Evolutionary conservation across 1,140 invertebrate species (phyloP).

Genomic region (Aphelenchoides avenae): DNA sequence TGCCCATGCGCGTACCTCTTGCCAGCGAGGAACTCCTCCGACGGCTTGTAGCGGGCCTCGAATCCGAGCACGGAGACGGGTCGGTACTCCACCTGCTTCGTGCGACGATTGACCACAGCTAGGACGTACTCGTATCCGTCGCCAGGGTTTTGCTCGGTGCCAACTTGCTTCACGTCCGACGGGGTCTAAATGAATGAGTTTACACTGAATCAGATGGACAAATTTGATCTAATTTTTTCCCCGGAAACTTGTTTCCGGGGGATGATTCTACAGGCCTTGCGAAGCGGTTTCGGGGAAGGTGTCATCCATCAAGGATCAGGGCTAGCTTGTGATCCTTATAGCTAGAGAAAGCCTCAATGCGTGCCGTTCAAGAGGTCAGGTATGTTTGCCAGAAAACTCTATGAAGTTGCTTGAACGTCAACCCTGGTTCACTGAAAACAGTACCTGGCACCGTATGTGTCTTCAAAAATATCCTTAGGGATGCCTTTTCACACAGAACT

Average conservation of each 20-base stretch:
- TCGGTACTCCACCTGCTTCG: constrained; percentile 5
- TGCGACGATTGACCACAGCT: constrained; percentile 11
- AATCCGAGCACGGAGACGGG: constrained; percentile 12
- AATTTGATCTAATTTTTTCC: neutral
- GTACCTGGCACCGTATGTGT: too few species aligned
- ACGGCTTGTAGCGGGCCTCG: constrained; percentile 8
- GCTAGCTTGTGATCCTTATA: too few species aligned
- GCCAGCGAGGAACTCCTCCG: neutral
- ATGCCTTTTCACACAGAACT: too few species aligned
- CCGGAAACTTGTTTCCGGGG: too few species aligned
- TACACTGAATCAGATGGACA: neutral
- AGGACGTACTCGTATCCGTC: constrained; percentile 10
- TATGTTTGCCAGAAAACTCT: constrained; percentile 6
- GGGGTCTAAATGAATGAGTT: neutral
- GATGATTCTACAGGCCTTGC: too few species aligned
- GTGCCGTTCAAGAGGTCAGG: neutral
- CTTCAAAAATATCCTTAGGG: too few species aligned
- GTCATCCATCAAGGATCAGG: too few species aligned
- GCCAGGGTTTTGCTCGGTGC: neutral
- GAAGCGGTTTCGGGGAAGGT: too few species aligned
- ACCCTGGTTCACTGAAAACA: too few species aligned
- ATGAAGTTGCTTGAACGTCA: too few species aligned
- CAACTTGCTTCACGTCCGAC: constrained; percentile 11
- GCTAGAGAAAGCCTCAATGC: neutral
- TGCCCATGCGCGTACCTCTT: too few species aligned